These are phyloP conservation scores for Drosophila leonis DNA, from an alignment of 2,888 invertebrate species.

Conservation along the genomic window DNA sequence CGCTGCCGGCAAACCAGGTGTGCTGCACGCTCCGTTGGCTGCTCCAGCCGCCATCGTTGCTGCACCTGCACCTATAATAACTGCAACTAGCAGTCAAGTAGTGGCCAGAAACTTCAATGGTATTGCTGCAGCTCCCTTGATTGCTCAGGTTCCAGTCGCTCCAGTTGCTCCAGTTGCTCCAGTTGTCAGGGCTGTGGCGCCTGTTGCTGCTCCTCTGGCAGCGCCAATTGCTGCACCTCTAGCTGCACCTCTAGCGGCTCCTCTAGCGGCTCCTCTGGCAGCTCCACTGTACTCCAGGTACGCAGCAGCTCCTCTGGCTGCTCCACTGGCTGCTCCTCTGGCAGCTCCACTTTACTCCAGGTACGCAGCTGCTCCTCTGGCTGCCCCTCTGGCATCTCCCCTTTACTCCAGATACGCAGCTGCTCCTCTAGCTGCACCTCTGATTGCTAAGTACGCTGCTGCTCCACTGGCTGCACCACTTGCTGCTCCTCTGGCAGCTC, in stretches of 20 bases:
- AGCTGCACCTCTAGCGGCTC: conserved; percentile 31
- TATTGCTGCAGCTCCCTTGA: conserved; percentile 61
- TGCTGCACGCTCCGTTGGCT: conserved; percentile 33
- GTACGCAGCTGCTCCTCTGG: conserved; percentile 29
- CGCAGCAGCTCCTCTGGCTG: conserved; percentile 28
- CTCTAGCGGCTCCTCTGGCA: conserved; percentile 27
- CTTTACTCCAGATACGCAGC: conserved; percentile 13
- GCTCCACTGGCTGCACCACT: neutral
- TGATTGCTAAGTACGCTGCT: conserved; percentile 25
- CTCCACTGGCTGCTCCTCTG: conserved; percentile 27
- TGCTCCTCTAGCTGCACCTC: conserved; percentile 33
- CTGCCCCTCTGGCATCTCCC: conserved; percentile 27
- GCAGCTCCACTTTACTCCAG: conserved; percentile 12
- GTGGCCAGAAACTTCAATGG: conserved; percentile 69
- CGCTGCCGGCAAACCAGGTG: conserved; percentile 56
- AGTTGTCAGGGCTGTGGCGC: conserved; percentile 19
- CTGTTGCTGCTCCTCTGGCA: conserved; percentile 36
- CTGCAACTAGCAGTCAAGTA: conserved; percentile 72
- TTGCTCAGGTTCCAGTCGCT: conserved; percentile 40
- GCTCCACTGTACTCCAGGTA: conserved; percentile 27
- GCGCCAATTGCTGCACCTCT: conserved; percentile 30
- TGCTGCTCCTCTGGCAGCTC: conserved; percentile 19
- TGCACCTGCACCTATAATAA: conserved; percentile 66
- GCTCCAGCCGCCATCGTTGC: conserved; percentile 50
- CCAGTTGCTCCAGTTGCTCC: conserved; percentile 26